These are phyloP conservation scores for Synergus gifuensis DNA, from an alignment of 2,888 invertebrate genomes.

Conservation along the genomic window DNA sequence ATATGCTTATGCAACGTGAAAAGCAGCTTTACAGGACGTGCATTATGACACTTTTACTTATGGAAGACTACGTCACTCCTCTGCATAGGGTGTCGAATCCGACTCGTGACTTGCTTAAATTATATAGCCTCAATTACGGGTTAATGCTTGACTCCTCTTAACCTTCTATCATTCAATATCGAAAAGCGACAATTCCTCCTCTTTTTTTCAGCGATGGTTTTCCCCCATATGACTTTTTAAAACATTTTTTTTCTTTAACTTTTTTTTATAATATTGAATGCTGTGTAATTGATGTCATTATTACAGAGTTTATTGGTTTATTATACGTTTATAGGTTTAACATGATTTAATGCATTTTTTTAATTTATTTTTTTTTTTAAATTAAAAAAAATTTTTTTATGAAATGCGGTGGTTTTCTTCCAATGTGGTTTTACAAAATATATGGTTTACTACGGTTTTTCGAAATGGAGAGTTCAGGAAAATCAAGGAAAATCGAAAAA, in stretches of 20 bases:
- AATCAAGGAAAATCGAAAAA: too few relatives aligned
- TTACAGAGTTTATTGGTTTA: too few relatives aligned
- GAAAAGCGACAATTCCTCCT: background rate
- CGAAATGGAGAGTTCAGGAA: too few relatives aligned
- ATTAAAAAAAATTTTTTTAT: too few relatives aligned
- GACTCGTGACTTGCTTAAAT: constrained; percentile 12
- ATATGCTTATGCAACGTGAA: constrained; percentile 33
- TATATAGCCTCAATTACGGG: constrained; percentile 6
- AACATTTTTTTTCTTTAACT: too few relatives aligned
- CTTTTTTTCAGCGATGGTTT: background rate
- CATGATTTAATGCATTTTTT: too few relatives aligned
- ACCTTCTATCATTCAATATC: constrained; percentile 9
- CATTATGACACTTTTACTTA: constrained; percentile 39
- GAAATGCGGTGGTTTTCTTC: too few relatives aligned
- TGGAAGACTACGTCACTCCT: constrained; percentile 24
- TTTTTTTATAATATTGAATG: too few relatives aligned
- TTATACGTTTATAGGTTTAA: too few relatives aligned
- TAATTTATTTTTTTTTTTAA: too few relatives aligned
- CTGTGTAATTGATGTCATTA: too few relatives aligned
- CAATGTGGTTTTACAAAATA: too few relatives aligned
- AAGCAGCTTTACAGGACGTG: constrained; percentile 17
- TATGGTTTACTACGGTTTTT: background rate
- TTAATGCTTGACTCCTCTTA: constrained; percentile 15
- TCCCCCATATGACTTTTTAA: background rate
- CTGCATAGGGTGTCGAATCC: constrained; percentile 23